These are phyloP conservation scores for Lycophotia porphyrea DNA, from an alignment of 2,888 invertebrate genomes.

Conservation along the genomic window DNA sequence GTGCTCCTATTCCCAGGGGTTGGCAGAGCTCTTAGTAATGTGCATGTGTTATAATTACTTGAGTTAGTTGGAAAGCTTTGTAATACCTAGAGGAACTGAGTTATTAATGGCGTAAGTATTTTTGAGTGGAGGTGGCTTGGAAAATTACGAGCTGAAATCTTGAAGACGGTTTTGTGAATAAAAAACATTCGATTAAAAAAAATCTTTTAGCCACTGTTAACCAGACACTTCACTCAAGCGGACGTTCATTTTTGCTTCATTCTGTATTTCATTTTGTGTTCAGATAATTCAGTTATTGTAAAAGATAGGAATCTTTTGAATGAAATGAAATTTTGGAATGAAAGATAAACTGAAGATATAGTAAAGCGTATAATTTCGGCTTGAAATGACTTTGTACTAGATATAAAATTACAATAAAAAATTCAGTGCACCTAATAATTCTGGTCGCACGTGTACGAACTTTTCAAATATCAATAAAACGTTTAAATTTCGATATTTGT, in stretches of 20 bases:
- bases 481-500: slow-evolving; percentile 42
- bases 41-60: slow-evolving; percentile 40
- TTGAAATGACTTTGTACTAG: not conserved
- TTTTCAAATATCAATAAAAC: slow-evolving; percentile 46
- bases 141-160: slow-evolving; percentile 3
- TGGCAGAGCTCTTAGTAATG: slow-evolving; percentile 47
- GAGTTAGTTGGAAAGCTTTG: slow-evolving; percentile 28
- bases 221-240: not conserved
- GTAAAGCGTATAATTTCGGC: not conserved
- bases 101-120: slow-evolving; percentile 7
- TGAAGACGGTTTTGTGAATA: not conserved
- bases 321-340: too few species aligned
- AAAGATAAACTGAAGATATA: not conserved
- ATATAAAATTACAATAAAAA: too few species aligned
- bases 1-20: slow-evolving; percentile 31
- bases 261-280: not conserved
- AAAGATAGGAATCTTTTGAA: too few species aligned
- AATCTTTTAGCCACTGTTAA: not conserved
- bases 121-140: not conserved
- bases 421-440: not conserved
- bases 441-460: slow-evolving; percentile 27
- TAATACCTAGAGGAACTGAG: not conserved
- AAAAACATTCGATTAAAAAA: not conserved
- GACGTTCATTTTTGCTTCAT: not conserved
- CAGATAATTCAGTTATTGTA: not conserved